phyloP scores from a whole-genome alignment of 2,797 vertebrate genomes.

The Anguilla anguilla region DNA sequence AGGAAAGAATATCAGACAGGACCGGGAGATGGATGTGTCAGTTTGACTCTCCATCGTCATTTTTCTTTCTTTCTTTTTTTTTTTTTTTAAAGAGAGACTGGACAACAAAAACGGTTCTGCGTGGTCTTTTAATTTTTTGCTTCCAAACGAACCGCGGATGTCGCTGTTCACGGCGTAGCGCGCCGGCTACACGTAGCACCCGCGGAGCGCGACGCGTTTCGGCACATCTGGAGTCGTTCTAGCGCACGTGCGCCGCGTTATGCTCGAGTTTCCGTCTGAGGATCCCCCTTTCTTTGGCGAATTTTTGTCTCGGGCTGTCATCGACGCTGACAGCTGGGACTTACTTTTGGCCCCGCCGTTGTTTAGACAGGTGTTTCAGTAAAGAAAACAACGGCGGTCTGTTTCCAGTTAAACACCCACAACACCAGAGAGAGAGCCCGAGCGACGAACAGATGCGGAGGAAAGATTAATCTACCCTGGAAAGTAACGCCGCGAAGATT shows the following conservation, averaged over 20 bases:
- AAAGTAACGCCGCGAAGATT: constrained; percentile 50
- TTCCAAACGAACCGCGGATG: background rate
- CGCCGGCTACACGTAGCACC: constrained; percentile 28
- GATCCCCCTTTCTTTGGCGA: constrained; percentile 56
- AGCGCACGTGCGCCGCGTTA: constrained; percentile 63
- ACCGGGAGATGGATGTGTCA: background rate
- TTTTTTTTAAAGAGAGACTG: background rate
- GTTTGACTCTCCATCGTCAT: background rate
- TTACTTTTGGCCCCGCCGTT: constrained; percentile 72
- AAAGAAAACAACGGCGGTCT: constrained; percentile 73
- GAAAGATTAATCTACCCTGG: constrained; percentile 64
- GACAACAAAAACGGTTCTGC: background rate
- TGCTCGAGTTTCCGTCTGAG: constrained; percentile 63
- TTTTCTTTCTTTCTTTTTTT: background rate
- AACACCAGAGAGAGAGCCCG: constrained; percentile 36
- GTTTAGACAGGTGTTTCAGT: constrained; percentile 81
- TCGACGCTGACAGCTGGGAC: constrained; percentile 68
- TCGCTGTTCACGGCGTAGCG: background rate
- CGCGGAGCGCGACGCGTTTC: constrained; percentile 30
- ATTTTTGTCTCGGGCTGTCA: constrained; percentile 71
- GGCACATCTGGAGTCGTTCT: constrained; percentile 65
- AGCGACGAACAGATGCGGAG: constrained; percentile 56
- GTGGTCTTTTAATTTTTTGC: background rate
- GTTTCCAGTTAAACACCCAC: constrained; percentile 64
- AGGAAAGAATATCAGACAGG: constrained; percentile 12